These are phyloP conservation scores for Notiomystis cincta DNA, from an alignment of 2,113 vertebrate genomes.

Conservation along the genomic window DNA sequence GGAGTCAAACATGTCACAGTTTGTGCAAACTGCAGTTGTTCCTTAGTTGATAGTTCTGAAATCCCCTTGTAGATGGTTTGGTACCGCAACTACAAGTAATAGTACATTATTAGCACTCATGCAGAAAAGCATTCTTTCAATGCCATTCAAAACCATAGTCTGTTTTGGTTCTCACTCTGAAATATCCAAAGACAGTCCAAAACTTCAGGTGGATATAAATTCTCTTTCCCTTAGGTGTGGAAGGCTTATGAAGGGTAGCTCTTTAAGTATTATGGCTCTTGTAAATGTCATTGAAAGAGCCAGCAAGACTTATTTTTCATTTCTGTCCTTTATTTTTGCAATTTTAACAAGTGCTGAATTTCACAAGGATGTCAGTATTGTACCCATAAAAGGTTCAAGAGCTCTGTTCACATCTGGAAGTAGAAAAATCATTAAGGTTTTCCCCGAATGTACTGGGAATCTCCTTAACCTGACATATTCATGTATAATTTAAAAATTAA, in stretches of 20 bases:
- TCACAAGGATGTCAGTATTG: not conserved
- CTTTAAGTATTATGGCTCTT: not conserved
- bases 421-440: not conserved
- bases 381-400: not conserved
- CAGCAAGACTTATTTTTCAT: not conserved
- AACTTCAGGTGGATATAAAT: not conserved
- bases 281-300: not conserved
- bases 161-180: not conserved
- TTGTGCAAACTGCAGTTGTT: not conserved
- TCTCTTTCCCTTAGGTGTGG: not conserved
- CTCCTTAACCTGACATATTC: not conserved
- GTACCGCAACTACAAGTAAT: not conserved
- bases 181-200: not conserved
- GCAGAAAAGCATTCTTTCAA: not conserved
- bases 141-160: not conserved
- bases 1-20: not conserved
- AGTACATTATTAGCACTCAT: not conserved
- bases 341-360: not conserved
- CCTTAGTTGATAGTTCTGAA: not conserved
- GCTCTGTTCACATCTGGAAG: not conserved
- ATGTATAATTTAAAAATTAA: not conserved
- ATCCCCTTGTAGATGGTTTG: not conserved
- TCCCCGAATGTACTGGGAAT: not conserved
- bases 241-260: not conserved
- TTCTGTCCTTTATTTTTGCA: not conserved